Evolutionary conservation across 2,888 invertebrate species (phyloP).

Genomic region (Thera britannica): DNA sequence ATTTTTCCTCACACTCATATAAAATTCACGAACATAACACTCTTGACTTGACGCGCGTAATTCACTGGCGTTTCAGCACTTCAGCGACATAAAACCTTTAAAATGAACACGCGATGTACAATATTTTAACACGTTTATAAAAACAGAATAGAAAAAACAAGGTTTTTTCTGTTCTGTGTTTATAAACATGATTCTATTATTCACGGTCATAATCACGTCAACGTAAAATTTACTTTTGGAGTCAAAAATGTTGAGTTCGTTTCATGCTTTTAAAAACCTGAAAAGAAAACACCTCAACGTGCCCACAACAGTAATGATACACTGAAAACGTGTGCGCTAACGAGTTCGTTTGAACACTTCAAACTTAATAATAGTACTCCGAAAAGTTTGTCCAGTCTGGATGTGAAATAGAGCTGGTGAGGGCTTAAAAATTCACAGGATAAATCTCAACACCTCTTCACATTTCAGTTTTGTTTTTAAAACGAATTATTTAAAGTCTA

Average conservation of each 20-base stretch:
- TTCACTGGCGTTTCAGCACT: constrained; percentile 34
- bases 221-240: background rate
- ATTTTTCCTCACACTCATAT: constrained; percentile 47
- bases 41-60: constrained; percentile 36
- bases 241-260: constrained; percentile 6
- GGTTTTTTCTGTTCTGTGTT: too few species aligned
- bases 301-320: constrained; percentile 38
- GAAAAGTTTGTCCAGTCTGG: constrained; percentile 49
- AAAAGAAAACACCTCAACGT: constrained; percentile 29
- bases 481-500: constrained; percentile 66
- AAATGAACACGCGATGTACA: constrained; percentile 32
- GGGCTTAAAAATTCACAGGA: constrained; percentile 41
- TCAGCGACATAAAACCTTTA: constrained; percentile 37
- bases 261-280: constrained; percentile 10
- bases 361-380: constrained; percentile 48
- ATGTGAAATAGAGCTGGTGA: constrained; percentile 44
- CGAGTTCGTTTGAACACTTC: constrained; percentile 49
- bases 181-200: constrained; percentile 19
- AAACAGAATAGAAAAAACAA: background rate
- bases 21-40: constrained; percentile 44
- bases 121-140: background rate
- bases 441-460: constrained; percentile 48
- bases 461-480: constrained; percentile 50
- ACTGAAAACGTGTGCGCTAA: constrained; percentile 47
- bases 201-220: constrained; percentile 14